Evolutionary conservation across 1,140 invertebrate genomes (phyloP).

Genomic region (Ectropis grisescens): DNA sequence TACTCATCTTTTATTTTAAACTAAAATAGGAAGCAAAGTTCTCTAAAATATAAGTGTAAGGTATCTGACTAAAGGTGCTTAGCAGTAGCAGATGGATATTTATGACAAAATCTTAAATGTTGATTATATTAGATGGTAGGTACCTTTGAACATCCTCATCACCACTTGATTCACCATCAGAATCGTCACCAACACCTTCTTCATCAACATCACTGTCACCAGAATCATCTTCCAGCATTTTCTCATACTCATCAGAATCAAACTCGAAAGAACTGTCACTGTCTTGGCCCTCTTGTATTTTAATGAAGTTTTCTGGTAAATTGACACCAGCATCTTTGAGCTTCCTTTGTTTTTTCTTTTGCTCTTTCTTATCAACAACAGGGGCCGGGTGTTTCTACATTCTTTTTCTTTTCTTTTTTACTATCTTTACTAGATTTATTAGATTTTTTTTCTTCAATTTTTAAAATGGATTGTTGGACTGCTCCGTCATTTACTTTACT

Average conservation of each 20-base stretch:
- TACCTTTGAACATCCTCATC: too few species aligned
- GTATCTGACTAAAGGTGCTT: too few species aligned
- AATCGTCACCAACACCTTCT: slow-evolving; percentile 1
- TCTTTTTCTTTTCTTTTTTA: slow-evolving; percentile 10
- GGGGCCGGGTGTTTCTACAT: not conserved
- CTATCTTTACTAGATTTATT: slow-evolving; percentile 3
- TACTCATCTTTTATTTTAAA: too few species aligned
- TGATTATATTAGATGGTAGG: too few species aligned
- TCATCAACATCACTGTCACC: slow-evolving; percentile 13
- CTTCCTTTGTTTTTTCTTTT: slow-evolving; percentile 20
- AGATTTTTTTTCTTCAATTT: slow-evolving; percentile 3
- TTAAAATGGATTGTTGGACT: slow-evolving; percentile 1
- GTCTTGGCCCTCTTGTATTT: slow-evolving; percentile 20
- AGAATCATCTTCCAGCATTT: slow-evolving; percentile 20
- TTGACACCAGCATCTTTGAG: slow-evolving; percentile 25
- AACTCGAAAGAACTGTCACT: slow-evolving; percentile 36
- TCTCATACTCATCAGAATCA: slow-evolving; percentile 52
- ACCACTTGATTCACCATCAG: too few species aligned
- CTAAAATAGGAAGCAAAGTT: too few species aligned
- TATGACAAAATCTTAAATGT: too few species aligned
- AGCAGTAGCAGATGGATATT: too few species aligned
- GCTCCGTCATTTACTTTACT: slow-evolving; percentile 3
- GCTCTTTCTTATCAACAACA: slow-evolving; percentile 6
- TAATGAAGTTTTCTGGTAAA: slow-evolving; percentile 31
- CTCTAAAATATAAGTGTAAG: too few species aligned